phyloP scores from a whole-genome alignment of 2,113 vertebrate genomes.

The Cololabis saira region DNA sequence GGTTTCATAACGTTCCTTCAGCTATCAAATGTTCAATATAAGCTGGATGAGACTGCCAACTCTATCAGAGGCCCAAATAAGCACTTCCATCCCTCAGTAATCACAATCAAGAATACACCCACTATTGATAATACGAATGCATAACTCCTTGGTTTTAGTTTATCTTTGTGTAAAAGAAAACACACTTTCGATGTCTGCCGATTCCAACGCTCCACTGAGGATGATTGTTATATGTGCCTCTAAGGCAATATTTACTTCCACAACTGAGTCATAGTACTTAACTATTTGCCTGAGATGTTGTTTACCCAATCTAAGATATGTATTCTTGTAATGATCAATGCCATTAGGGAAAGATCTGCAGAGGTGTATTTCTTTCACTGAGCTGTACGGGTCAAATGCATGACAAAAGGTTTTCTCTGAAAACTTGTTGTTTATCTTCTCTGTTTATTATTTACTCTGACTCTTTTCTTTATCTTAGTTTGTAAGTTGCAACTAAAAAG shows the following conservation, averaged over 20 bases:
- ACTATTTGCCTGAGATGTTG: slow-evolving; percentile 39
- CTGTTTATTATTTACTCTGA: not conserved
- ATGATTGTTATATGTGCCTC: slow-evolving; percentile 54
- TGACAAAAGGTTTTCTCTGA: slow-evolving; percentile 27
- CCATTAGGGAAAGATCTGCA: slow-evolving; percentile 58
- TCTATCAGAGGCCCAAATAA: slow-evolving; percentile 38
- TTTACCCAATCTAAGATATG: slow-evolving; percentile 43
- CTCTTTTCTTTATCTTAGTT: slow-evolving; percentile 21
- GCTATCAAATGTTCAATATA: slow-evolving; percentile 15
- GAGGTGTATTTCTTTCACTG: slow-evolving; percentile 47
- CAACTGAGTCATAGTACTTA: slow-evolving; percentile 57
- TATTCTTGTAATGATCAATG: slow-evolving; percentile 68
- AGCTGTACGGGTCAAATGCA: slow-evolving; percentile 51
- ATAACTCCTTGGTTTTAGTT: slow-evolving; percentile 42
- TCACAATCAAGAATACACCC: slow-evolving; percentile 3
- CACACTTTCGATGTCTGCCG: slow-evolving; percentile 9
- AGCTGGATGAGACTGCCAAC: slow-evolving; percentile 6
- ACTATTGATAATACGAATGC: slow-evolving; percentile 15
- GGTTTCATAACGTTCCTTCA: slow-evolving; percentile 29
- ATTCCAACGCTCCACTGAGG: slow-evolving; percentile 41
- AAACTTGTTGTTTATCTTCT: slow-evolving; percentile 28
- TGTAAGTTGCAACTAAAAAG: slow-evolving; percentile 33
- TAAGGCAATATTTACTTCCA: slow-evolving; percentile 60
- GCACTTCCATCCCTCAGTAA: slow-evolving; percentile 4
- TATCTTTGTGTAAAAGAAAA: slow-evolving; percentile 35